Base-by-base conservation (phyloP, 2,888 invertebrate species). In the Drosophila lutescens region DNA sequence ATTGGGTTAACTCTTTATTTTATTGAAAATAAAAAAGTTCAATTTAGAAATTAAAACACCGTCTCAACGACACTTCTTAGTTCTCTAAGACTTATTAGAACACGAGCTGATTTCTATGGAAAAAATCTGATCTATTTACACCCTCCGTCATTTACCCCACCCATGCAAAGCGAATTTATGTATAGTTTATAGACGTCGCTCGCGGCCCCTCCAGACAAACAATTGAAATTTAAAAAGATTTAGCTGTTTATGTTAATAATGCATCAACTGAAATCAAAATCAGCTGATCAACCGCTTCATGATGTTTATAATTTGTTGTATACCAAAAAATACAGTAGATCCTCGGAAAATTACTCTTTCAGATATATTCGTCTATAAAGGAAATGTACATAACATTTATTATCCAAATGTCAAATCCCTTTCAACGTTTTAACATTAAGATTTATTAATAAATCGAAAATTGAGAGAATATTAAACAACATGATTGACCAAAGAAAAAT, bases 221-320 rank as follows among this genome's bases (percentile, higher is more conserved):
- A 61, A 65, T 72, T 40, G 62, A 41, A 58, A 58, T 63, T 66
- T 50, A 56, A 69, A 44, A 55, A 61, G 62, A 83, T 78, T 73
- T 20, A 63, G 60, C 68, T 78, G 70, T 73, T 77, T 79, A 82
- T 79, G 69, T 74, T 76, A 59, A 68, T 43, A 51, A 70, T 63
- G 49, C 55, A 58, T 20, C 23, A 36, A 38, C 46, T 20, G 34
- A 34, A 38, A 40, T 54, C 65, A 34, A 55, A 57, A 61, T 54
- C 72, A 70, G 54, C 68, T 72, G 75, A 67, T 74, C 74, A 20
- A n/a, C 54, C n/a, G 51, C 38, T n/a, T 26, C 10, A 20, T n/a
- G 44, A 13, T 53, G 12, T 58, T 40, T 54, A 7, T 13, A 26
- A 26, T 26, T 26, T 26, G 26, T 26, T 17, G 38, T 38, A 30